Evolutionary conservation across 35 echinoderm and acorn worm species (phyloP).

Genomic region (Diadema setosum): DNA sequence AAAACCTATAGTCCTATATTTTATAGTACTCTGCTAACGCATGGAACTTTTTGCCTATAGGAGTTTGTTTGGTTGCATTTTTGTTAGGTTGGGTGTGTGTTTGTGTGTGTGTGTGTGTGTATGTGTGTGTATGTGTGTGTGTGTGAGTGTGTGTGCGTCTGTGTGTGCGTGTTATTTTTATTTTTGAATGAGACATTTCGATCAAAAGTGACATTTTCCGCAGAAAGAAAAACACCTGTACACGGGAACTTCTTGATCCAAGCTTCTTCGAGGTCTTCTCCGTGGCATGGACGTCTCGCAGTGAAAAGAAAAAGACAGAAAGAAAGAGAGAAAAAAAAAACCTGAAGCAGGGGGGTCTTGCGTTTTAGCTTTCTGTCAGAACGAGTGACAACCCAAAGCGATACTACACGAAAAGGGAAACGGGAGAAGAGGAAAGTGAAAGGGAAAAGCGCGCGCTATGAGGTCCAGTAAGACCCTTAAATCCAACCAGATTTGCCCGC

Average conservation of each 20-base stretch:
- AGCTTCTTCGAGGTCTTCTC: background rate
- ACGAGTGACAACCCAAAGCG: too few species aligned
- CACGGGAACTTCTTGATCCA: background rate
- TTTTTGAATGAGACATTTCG: background rate
- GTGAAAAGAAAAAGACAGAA: background rate
- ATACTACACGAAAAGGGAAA: background rate
- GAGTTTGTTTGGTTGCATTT: too few species aligned
- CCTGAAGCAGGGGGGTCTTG: background rate
- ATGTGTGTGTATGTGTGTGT: too few species aligned
- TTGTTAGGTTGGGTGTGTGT: too few species aligned
- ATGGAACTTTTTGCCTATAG: too few species aligned
- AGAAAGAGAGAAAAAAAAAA: background rate
- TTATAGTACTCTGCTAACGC: too few species aligned
- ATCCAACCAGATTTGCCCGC: background rate
- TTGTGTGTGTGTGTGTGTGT: too few species aligned
- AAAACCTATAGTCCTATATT: too few species aligned
- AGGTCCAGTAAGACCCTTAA: background rate
- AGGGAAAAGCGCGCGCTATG: background rate
- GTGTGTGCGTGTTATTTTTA: too few species aligned
- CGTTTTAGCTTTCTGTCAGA: too few species aligned
- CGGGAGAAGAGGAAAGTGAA: background rate
- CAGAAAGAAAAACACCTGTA: background rate
- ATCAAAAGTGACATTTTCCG: background rate
- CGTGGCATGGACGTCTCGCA: background rate
- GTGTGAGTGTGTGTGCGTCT: too few species aligned